Evolutionary conservation across 1,140 invertebrate species (phyloP).

Genomic region (Procambarus clarkii): DNA sequence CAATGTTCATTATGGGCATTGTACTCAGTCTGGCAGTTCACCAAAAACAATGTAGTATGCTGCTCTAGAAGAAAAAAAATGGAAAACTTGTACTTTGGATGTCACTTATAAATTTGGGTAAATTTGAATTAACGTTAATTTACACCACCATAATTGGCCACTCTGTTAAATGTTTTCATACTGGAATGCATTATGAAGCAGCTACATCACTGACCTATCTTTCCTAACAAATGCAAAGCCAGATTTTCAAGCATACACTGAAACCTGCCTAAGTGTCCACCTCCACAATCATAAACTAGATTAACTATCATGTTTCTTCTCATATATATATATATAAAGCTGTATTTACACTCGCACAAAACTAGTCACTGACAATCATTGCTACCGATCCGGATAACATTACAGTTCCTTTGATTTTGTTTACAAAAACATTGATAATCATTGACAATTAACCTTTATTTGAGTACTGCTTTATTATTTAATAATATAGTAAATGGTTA

Average conservation of each 20-base stretch:
- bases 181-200: no score
- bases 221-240: background rate
- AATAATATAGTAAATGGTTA: background rate
- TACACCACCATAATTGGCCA: no score
- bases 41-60: no score
- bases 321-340: background rate
- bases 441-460: background rate
- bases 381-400: background rate
- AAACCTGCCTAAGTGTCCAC: background rate
- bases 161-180: no score
- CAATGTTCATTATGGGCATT: background rate
- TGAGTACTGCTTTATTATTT: background rate
- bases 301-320: background rate
- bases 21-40: no score
- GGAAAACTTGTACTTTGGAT: no score
- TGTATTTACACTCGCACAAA: background rate
- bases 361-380: background rate
- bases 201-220: background rate
- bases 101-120: no score
- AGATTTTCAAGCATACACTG: background rate
- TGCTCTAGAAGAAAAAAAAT: no score
- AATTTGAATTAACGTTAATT: no score
- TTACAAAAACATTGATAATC: background rate
- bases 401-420: background rate
- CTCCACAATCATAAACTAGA: background rate